Conservation (phyloP, 2,888 invertebrate species). For the Endotricha flammealis region DNA sequence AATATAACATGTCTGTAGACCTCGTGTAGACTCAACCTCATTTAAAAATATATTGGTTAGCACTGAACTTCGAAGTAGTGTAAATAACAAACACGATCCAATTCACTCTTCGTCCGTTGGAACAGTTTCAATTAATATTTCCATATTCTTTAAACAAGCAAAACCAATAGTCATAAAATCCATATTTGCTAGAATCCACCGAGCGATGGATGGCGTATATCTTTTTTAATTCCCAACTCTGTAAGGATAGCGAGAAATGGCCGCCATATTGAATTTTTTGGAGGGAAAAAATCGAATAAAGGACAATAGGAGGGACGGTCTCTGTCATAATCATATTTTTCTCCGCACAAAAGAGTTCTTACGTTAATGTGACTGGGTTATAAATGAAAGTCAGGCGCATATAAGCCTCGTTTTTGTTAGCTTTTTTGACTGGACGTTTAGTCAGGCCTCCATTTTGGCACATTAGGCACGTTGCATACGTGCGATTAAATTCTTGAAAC, state of each 20-base stretch:
- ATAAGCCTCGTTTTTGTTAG: slow-evolving; percentile 37
- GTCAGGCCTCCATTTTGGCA: slow-evolving; percentile 11
- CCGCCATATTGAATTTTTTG: slow-evolving; percentile 55
- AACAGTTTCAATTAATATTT: too few species aligned
- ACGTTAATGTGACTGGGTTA: slow-evolving; percentile 66
- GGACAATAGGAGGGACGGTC: slow-evolving; percentile 64
- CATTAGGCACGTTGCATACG: background rate
- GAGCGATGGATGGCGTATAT: slow-evolving; percentile 12
- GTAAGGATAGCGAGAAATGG: slow-evolving; percentile 36
- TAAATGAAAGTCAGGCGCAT: slow-evolving; percentile 64
- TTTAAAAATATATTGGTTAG: too few species aligned
- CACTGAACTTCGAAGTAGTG: too few species aligned
- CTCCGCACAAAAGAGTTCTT: slow-evolving; percentile 66
- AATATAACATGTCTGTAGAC: too few species aligned
- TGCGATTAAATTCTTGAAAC: too few species aligned
- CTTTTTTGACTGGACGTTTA: slow-evolving; percentile 21
- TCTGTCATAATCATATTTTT: slow-evolving; percentile 74
- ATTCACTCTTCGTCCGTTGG: too few species aligned
- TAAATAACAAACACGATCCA: too few species aligned
- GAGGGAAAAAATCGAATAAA: slow-evolving; percentile 60
- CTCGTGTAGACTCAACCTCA: too few species aligned
- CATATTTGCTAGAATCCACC: slow-evolving; percentile 1
- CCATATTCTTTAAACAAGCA: too few species aligned
- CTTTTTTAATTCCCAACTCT: slow-evolving; percentile 40
- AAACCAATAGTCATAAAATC: background rate